Evolutionary conservation across 1,140 invertebrate genomes (phyloP).

Genomic region (Frieseomelitta varia): DNA sequence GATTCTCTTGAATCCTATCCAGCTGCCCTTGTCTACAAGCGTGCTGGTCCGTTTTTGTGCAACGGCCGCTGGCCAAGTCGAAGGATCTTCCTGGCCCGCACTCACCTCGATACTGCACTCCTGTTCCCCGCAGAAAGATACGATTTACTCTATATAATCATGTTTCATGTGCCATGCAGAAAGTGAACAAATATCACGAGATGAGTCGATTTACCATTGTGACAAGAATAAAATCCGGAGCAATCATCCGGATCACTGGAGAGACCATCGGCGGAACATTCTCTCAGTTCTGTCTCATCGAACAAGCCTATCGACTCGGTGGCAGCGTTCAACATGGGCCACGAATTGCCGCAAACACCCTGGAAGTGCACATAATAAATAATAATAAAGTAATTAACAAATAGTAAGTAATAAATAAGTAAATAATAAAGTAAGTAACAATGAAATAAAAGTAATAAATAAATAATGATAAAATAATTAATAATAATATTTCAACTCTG

Average conservation of each 20-base stretch:
- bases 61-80: slow-evolving; percentile 57
- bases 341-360: slow-evolving; percentile 86
- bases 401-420: too few relatives aligned
- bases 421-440: too few relatives aligned
- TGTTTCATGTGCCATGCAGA: too few relatives aligned
- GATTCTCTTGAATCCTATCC: slow-evolving; percentile 39
- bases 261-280: slow-evolving; percentile 81
- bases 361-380: slow-evolving; percentile 56
- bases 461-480: too few relatives aligned
- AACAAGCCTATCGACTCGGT: slow-evolving; percentile 82
- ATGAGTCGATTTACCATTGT: slow-evolving; percentile 76
- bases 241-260: slow-evolving; percentile 86
- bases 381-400: too few relatives aligned
- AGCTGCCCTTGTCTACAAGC: slow-evolving; percentile 71
- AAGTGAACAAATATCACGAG: not conserved
- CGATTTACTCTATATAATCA: too few relatives aligned
- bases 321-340: slow-evolving; percentile 85
- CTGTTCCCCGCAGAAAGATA: not conserved
- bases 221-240: slow-evolving; percentile 86
- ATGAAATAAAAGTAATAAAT: too few relatives aligned
- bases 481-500: too few relatives aligned
- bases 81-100: slow-evolving; percentile 75
- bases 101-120: slow-evolving; percentile 67
- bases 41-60: slow-evolving; percentile 67
- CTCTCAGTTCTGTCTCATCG: slow-evolving; percentile 67